These are phyloP conservation scores for Heliconius ismenius DNA, from an alignment of 2,888 invertebrate genomes.

Conservation along the genomic window DNA sequence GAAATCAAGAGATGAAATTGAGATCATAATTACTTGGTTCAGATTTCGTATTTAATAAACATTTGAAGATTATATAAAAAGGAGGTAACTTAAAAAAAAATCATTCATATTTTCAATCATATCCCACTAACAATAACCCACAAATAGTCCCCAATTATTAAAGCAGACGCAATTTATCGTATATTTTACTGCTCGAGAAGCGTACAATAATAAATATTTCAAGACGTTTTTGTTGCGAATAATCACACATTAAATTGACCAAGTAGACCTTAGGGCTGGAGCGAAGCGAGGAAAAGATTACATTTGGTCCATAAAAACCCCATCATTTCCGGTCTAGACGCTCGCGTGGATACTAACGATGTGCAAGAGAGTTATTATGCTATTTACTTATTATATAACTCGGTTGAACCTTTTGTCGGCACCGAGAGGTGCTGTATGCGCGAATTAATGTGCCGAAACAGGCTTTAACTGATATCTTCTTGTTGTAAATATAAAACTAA, in stretches of 20 bases:
- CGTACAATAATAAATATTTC: slow-evolving; percentile 13
- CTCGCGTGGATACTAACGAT: slow-evolving; percentile 64
- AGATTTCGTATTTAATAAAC: not conserved
- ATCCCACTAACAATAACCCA: slow-evolving; percentile 46
- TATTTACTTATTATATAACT: slow-evolving; percentile 29
- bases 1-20: slow-evolving; percentile 1
- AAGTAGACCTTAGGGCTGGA: slow-evolving; percentile 29
- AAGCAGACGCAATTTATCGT: slow-evolving; percentile 20
- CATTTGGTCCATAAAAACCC: slow-evolving; percentile 39
- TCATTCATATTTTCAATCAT: slow-evolving; percentile 47
- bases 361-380: slow-evolving; percentile 58
- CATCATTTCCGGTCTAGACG: slow-evolving; percentile 68
- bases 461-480: slow-evolving; percentile 23
- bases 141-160: slow-evolving; percentile 20
- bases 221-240: slow-evolving; percentile 4
- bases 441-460: slow-evolving; percentile 54
- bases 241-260: slow-evolving; percentile 23
- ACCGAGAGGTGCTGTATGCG: slow-evolving; percentile 49
- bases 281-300: slow-evolving; percentile 31
- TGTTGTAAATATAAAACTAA: slow-evolving; percentile 21
- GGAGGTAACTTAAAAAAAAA: not conserved
- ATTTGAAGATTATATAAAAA: slow-evolving; percentile 4
- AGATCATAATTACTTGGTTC: slow-evolving; percentile 1
- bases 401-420: slow-evolving; percentile 43
- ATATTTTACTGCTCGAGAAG: slow-evolving; percentile 12